Percentiles rank a stretch among this genome's conserved stretches.
Conservation (phyloP, 2,113 vertebrate genomes). For the Entomyzon cyanotis region DNA sequence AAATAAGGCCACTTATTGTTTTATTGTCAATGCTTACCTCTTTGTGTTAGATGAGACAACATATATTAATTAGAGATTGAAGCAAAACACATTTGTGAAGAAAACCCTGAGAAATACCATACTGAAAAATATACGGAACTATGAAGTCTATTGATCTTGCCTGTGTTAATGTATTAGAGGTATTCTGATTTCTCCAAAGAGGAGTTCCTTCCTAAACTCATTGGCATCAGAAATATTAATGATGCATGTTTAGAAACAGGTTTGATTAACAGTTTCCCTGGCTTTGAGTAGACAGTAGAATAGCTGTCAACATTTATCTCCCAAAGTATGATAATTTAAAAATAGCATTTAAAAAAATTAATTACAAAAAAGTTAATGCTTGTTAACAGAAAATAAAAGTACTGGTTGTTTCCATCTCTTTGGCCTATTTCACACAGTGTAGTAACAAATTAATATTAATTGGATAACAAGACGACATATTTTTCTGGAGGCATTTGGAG, state of each 20-base stretch:
- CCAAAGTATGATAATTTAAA: not conserved
- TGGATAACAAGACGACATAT: not conserved
- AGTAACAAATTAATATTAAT: not conserved
- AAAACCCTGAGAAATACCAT: not conserved
- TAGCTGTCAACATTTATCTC: slow-evolving; percentile 12
- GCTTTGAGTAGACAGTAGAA: not conserved
- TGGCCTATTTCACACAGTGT: not conserved
- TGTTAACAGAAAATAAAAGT: not conserved
- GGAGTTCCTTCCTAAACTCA: not conserved
- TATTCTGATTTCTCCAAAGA: not conserved
- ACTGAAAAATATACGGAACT: not conserved
- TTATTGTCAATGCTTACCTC: not conserved
- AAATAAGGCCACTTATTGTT: not conserved
- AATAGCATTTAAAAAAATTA: not conserved
- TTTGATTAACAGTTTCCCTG: slow-evolving; percentile 38
- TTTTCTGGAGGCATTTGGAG: not conserved
- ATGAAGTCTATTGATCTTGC: not conserved
- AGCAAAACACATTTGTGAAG: not conserved
- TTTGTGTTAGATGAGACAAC: not conserved
- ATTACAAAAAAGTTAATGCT: not conserved
- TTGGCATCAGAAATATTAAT: slow-evolving; percentile 25
- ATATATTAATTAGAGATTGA: not conserved
- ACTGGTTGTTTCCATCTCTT: not conserved
- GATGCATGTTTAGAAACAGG: not conserved
- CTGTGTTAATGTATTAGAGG: not conserved